Percentiles rank a stretch among this genome's conserved stretches.
phyloP scores from a whole-genome alignment of 2,888 invertebrate genomes.

The Nemotelus pantherinus region DNA sequence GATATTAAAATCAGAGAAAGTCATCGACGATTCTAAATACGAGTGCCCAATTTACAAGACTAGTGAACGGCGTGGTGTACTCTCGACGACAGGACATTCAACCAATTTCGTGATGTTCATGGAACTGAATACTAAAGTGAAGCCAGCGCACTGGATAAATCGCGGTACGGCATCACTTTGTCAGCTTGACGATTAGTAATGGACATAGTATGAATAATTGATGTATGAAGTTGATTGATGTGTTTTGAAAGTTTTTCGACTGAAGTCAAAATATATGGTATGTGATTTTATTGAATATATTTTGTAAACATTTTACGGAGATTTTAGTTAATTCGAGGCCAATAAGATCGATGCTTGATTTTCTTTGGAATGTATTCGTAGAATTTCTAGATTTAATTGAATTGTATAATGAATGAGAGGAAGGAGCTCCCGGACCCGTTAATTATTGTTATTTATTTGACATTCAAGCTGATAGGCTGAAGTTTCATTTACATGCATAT shows the following conservation, averaged over 20 bases:
- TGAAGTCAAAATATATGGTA: background rate
- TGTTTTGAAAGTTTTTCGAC: background rate
- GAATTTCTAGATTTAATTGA: too few species aligned
- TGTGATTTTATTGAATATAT: background rate
- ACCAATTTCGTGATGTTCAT: conserved; percentile 86
- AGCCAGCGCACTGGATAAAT: conserved; percentile 79
- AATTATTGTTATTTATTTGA: too few species aligned
- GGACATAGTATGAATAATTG: background rate
- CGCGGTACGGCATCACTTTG: conserved; percentile 81
- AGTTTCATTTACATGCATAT: too few species aligned
- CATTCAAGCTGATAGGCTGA: too few species aligned
- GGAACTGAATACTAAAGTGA: conserved; percentile 72
- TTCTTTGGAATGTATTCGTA: too few species aligned
- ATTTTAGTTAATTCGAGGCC: too few species aligned
- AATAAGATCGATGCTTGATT: too few species aligned
- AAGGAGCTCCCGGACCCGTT: too few species aligned
- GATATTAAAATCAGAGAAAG: conserved; percentile 67
- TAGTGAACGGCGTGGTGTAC: conserved; percentile 75
- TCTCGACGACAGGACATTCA: conserved; percentile 85
- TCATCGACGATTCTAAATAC: conserved; percentile 65
- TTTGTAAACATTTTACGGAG: background rate
- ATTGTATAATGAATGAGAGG: too few species aligned
- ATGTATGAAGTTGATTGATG: background rate
- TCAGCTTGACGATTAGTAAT: conserved; percentile 69
- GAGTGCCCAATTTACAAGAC: conserved; percentile 83